Percentiles rank a stretch among this genome's conserved stretches.
phyloP scores from a whole-genome alignment of 1,140 invertebrate genomes.

The Caenorhabditis brenneri region DNA sequence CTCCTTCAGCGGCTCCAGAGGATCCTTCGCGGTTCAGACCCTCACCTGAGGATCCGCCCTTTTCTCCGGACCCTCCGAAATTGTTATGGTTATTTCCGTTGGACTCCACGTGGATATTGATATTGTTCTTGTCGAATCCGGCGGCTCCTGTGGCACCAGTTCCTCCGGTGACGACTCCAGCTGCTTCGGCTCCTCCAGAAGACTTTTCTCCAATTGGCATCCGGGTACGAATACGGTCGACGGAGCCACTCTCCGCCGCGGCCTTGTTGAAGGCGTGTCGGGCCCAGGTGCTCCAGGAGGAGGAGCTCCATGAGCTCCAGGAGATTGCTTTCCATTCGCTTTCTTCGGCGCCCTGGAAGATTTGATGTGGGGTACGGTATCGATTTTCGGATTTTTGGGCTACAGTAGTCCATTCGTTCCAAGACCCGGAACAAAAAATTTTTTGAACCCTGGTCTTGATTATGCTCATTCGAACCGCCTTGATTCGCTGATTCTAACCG shows the following conservation, averaged over 20 bases:
- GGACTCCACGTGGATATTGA: conserved; percentile 43
- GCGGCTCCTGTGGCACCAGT: conserved; percentile 10
- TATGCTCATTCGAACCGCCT: too few species aligned
- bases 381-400: too few species aligned
- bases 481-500: too few species aligned
- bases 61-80: conserved; percentile 30
- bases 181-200: not conserved
- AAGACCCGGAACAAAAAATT: too few species aligned
- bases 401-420: too few species aligned
- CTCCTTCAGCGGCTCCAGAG: not conserved
- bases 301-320: conserved; percentile 64
- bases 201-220: conserved; percentile 25
- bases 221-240: not conserved
- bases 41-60: not conserved
- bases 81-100: conserved; percentile 43
- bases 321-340: conserved; percentile 64
- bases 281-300: conserved; percentile 21
- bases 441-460: too few species aligned
- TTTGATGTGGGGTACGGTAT: not conserved
- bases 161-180: too few species aligned
- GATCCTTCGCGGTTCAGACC: conserved; percentile 34
- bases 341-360: conserved; percentile 35
- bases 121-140: conserved; percentile 4
- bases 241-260: not conserved
- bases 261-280: conserved; percentile 43